A percentile compares a stretch with the other conserved stretches of the same genome.
phyloP scores from a whole-genome alignment of 1,140 invertebrate species.

The Pachyrhynchus sulphureomaculatus region DNA sequence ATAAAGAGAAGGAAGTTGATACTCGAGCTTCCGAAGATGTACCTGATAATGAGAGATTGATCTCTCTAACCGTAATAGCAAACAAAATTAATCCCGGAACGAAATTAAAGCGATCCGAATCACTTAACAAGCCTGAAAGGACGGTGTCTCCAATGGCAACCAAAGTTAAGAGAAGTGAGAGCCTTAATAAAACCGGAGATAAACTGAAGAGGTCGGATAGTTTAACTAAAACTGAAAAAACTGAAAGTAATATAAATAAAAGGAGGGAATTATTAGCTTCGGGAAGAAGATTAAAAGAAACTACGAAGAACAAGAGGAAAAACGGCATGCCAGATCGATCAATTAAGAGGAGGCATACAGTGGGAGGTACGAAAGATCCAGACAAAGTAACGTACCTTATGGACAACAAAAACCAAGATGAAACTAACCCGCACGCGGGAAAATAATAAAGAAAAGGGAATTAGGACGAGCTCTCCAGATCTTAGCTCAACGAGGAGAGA shows the following conservation, averaged over 20 bases:
- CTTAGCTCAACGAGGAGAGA: slow-evolving; percentile 55
- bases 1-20: slow-evolving; percentile 49
- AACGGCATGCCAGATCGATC: slow-evolving; percentile 74
- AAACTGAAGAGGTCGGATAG: slow-evolving; percentile 64
- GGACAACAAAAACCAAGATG: slow-evolving; percentile 57
- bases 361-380: slow-evolving; percentile 85
- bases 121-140: slow-evolving; percentile 60
- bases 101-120: slow-evolving; percentile 61
- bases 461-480: slow-evolving; percentile 65
- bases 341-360: slow-evolving; percentile 87
- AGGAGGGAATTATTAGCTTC: slow-evolving; percentile 61
- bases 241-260: slow-evolving; percentile 75
- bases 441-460: slow-evolving; percentile 54
- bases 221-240: slow-evolving; percentile 78
- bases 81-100: slow-evolving; percentile 41
- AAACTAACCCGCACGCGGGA: slow-evolving; percentile 56
- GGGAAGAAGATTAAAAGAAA: slow-evolving; percentile 53
- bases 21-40: slow-evolving; percentile 43
- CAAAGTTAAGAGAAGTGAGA: slow-evolving; percentile 59
- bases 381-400: slow-evolving; percentile 64
- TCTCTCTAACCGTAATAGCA: slow-evolving; percentile 38
- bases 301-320: slow-evolving; percentile 69
- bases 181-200: slow-evolving; percentile 58
- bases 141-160: slow-evolving; percentile 51
- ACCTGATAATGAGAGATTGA: slow-evolving; percentile 47